Evolutionary conservation across 1,140 invertebrate genomes (phyloP).

Genomic region (Bombus superbus): DNA sequence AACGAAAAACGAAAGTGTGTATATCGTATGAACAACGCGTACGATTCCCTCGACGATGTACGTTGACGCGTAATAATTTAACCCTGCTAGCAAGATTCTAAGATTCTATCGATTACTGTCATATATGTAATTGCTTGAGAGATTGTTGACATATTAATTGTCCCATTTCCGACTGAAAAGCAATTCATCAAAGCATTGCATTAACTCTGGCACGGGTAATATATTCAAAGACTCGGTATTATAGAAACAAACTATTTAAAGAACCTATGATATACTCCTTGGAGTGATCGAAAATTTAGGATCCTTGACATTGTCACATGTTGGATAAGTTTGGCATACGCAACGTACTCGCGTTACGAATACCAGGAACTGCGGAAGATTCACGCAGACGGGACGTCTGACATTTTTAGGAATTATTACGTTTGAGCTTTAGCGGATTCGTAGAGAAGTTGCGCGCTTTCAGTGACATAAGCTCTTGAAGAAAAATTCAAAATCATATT

Average conservation of each 20-base stretch:
- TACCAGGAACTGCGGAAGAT: neutral
- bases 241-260: neutral
- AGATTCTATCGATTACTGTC: neutral
- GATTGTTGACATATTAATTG: neutral
- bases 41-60: neutral
- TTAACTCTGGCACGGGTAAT: neutral
- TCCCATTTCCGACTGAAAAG: too few species aligned
- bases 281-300: neutral
- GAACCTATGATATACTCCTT: too few species aligned
- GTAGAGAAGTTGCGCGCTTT: neutral
- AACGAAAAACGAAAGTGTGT: neutral
- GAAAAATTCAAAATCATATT: neutral
- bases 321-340: neutral
- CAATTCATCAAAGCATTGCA: neutral
- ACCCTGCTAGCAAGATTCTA: too few species aligned
- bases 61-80: too few species aligned
- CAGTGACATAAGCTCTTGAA: neutral
- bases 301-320: neutral
- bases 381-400: neutral
- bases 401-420: too few species aligned
- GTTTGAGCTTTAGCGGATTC: too few species aligned
- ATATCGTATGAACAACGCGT: neutral
- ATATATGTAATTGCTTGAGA: neutral
- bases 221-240: neutral
- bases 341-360: neutral